Evolutionary conservation across 2,113 vertebrate genomes (phyloP), one percentile per base, ranked within the genome.

Genomic region (Thalassarche chlororhynchos): DNA sequence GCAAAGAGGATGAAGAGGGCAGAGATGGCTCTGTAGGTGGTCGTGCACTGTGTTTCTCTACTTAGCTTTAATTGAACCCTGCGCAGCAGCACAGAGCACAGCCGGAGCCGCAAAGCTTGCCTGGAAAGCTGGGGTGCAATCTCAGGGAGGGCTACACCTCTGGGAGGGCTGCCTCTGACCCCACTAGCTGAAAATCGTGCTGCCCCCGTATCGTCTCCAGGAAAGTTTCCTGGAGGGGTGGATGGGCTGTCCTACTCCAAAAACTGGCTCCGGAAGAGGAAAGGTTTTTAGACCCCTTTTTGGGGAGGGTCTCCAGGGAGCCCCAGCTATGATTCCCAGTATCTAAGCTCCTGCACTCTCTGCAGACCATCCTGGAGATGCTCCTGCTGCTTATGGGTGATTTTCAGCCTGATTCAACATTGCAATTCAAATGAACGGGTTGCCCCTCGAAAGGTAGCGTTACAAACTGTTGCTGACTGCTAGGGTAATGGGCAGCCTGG

Each of bases 371-470:
- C 47, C 66, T 74, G 76, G 83, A 70, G 64, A 28, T 34, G 40
- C 24, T 82, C 21, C 38, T 64, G 74, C 51, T 66, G 36, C 31
- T 82, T 6, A 1, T 0, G 2, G 55, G 31, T 26, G 49, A 34
- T 64, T 78, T 60, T 13, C 78, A 51, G 36, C 70, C 51, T 6
- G 29, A 5, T 49, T 34, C 52, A 84, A 40, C 61, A 12, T 9
- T 3, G 6, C 29, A 11, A 6, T 17, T 23, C 47, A 9, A 25
- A 31, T 2, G 40, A 60, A 32, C 0, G 3, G 2, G 11, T 5
- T 44, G 4, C 28, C 26, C 31, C 38, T 31, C 8, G 58, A 7
- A 46, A 38, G 25, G 46, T 2, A 32, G 9, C 4, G 0, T 28
- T 52, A 38, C 36, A 17, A 79, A 12, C 26, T 5, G 12, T 2